Evolutionary conservation across 2,888 invertebrate species (phyloP).

Genomic region (Acanthopleura granulata): DNA sequence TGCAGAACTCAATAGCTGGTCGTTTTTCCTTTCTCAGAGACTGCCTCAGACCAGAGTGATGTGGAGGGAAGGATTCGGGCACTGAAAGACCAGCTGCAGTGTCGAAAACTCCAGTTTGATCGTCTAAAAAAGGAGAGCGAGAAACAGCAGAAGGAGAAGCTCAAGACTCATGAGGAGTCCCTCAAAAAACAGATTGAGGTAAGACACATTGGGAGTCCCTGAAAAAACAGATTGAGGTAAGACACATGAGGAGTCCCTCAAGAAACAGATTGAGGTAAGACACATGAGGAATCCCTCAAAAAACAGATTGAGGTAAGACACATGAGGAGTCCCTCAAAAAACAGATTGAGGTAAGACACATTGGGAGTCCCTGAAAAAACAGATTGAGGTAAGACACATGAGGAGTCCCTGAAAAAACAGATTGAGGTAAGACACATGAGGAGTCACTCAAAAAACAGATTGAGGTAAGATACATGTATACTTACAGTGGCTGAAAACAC

Average conservation of each 20-base stretch:
- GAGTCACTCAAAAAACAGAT: too few species aligned
- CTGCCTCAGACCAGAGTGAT: constrained; percentile 72
- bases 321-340: too few species aligned
- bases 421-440: too few species aligned
- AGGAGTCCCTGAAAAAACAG: too few species aligned
- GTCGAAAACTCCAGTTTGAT: constrained; percentile 71
- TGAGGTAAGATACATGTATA: too few species aligned
- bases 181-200: constrained; percentile 73
- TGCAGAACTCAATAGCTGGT: too few species aligned
- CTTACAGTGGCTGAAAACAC: too few species aligned
- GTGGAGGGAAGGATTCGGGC: constrained; percentile 72
- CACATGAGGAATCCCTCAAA: neutral
- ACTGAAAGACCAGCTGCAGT: constrained; percentile 71
- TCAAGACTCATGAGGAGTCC: constrained; percentile 72
- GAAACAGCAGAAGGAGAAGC: constrained; percentile 69
- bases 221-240: neutral
- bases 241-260: too few species aligned
- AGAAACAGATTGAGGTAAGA: too few species aligned
- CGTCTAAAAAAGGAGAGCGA: constrained; percentile 71
- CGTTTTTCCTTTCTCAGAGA: constrained; percentile 62
- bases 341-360: too few species aligned
- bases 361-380: too few species aligned
- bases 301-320: neutral
- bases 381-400: too few species aligned
- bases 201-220: constrained; percentile 13